Conservation (phyloP, 2,888 invertebrate species). For the Drosophila pegasa region DNA sequence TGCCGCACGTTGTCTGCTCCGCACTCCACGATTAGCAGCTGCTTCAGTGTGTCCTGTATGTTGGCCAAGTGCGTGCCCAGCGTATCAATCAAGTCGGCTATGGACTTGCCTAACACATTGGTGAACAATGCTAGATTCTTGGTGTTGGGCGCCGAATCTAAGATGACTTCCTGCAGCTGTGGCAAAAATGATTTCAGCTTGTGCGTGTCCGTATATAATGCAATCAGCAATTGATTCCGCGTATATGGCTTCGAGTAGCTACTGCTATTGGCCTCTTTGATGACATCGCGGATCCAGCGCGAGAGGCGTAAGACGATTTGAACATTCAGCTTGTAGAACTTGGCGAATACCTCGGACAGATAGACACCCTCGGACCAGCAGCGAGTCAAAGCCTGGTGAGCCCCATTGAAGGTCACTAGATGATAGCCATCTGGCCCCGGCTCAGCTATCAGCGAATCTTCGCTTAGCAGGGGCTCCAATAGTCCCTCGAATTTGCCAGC, state of each 20-base stretch:
- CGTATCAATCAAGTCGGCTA: slow-evolving; percentile 64
- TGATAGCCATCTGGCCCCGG: slow-evolving; percentile 55
- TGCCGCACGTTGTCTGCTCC: slow-evolving; percentile 89
- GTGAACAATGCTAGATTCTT: slow-evolving; percentile 51
- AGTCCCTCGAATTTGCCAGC: slow-evolving; percentile 87
- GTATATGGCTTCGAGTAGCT: slow-evolving; percentile 52
- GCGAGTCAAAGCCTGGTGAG: slow-evolving; percentile 86
- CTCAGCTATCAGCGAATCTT: slow-evolving; percentile 53
- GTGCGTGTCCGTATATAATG: slow-evolving; percentile 75
- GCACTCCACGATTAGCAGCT: slow-evolving; percentile 90
- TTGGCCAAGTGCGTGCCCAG: slow-evolving; percentile 58
- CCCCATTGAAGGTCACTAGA: slow-evolving; percentile 84
- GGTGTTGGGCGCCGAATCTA: slow-evolving; percentile 81
- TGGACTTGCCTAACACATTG: slow-evolving; percentile 72
- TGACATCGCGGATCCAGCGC: slow-evolving; percentile 88
- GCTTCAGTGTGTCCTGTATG: slow-evolving; percentile 90
- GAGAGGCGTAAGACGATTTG: slow-evolving; percentile 93
- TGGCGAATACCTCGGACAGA: slow-evolving; percentile 91
- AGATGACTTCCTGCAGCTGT: slow-evolving; percentile 88
- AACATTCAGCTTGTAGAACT: slow-evolving; percentile 95
- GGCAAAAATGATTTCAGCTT: slow-evolving; percentile 71
- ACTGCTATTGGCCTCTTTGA: slow-evolving; percentile 42
- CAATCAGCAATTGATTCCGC: slow-evolving; percentile 71
- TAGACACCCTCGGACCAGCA: slow-evolving; percentile 94
- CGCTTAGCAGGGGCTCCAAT: slow-evolving; percentile 75